phyloP scores from a whole-genome alignment of 2,888 invertebrate species.

The Gastrophysa polygoni region DNA sequence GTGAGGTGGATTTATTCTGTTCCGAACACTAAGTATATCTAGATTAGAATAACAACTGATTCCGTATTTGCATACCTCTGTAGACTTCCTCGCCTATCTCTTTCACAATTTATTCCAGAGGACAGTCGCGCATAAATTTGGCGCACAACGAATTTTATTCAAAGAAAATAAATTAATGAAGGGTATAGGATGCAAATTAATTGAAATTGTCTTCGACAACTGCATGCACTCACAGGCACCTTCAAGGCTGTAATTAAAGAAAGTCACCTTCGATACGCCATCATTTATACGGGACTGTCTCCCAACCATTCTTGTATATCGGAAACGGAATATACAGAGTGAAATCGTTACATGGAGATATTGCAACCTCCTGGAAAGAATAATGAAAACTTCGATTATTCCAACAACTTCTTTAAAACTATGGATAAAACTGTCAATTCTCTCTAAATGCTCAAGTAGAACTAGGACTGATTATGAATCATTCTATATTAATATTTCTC shows the following conservation, averaged over 20 bases:
- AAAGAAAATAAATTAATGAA: slow-evolving; percentile 46
- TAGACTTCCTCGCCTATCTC: slow-evolving; percentile 49
- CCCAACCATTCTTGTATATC: no score
- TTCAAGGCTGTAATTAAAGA: slow-evolving; percentile 47
- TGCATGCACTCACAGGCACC: slow-evolving; percentile 48
- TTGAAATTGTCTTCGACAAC: slow-evolving; percentile 54
- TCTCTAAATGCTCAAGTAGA: no score
- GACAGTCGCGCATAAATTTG: slow-evolving; percentile 48
- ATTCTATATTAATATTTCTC: no score
- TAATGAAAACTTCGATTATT: no score
- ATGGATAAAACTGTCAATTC: no score
- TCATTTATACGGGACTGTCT: background rate
- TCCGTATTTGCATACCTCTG: slow-evolving; percentile 56
- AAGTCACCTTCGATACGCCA: slow-evolving; percentile 39
- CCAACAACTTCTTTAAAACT: no score
- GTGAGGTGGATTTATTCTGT: slow-evolving; percentile 29
- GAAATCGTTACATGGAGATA: no score
- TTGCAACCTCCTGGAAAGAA: no score
- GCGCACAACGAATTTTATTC: slow-evolving; percentile 53
- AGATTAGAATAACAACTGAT: slow-evolving; percentile 55
- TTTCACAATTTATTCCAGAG: slow-evolving; percentile 48
- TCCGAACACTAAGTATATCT: slow-evolving; percentile 47
- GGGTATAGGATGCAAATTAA: slow-evolving; percentile 55
- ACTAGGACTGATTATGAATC: no score
- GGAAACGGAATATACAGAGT: no score